Conservation (phyloP, 2,113 vertebrate species). For the Pygoscelis adeliae region DNA sequence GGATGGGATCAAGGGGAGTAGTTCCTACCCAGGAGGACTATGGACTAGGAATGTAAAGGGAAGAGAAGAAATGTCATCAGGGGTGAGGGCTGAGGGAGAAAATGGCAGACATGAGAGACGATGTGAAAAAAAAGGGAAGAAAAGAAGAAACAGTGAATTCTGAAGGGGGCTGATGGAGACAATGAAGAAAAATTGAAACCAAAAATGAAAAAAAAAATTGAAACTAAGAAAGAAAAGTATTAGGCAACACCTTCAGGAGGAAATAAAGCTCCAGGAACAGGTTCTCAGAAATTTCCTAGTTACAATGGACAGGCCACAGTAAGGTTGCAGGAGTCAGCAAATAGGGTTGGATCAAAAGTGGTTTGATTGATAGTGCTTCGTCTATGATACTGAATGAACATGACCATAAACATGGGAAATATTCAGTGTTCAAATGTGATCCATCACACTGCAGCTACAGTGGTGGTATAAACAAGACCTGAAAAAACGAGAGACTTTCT, state of each 20-base stretch:
- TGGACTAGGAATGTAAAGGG: not conserved
- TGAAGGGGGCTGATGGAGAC: not conserved
- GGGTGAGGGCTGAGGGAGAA: not conserved
- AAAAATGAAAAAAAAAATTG: not conserved
- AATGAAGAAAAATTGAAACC: not conserved
- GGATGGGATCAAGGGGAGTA: not conserved
- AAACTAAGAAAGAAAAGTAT: not conserved
- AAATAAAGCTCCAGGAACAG: not conserved
- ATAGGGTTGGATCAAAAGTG: not conserved
- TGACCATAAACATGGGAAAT: not conserved
- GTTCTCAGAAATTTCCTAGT: not conserved
- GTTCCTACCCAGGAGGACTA: not conserved
- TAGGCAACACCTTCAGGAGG: not conserved
- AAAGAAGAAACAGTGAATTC: not conserved
- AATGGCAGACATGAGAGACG: not conserved
- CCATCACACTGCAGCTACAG: not conserved
- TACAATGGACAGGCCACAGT: not conserved
- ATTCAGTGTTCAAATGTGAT: not conserved
- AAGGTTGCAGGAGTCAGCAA: not conserved
- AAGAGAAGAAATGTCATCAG: not conserved
- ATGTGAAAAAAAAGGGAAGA: not conserved
- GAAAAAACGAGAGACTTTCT: not conserved
- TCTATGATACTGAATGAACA: not conserved
- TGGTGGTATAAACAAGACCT: slow-evolving; percentile 28
- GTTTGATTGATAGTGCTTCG: not conserved